phyloP scores from a whole-genome alignment of 2,797 vertebrate species.

The Rallus crepitans region DNA sequence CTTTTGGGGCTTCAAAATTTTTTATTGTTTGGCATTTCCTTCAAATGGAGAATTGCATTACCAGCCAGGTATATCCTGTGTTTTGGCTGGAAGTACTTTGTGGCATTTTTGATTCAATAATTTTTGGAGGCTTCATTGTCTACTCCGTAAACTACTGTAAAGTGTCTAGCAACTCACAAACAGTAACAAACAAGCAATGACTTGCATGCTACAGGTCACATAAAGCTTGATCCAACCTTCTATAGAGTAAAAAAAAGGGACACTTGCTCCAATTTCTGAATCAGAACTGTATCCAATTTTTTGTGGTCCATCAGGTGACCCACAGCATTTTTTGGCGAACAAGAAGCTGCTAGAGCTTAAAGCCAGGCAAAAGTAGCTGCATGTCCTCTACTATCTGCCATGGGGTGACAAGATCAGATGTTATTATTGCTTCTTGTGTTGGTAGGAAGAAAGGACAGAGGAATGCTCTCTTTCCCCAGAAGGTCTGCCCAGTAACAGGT shows the following conservation, averaged over 20 bases:
- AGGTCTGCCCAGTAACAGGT: not conserved
- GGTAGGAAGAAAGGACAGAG: not conserved
- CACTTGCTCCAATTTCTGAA: not conserved
- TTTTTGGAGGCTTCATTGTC: too few species aligned
- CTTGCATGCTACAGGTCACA: not conserved
- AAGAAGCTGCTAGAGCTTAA: not conserved
- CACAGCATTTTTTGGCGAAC: not conserved
- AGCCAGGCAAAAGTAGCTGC: not conserved
- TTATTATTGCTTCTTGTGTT: not conserved
- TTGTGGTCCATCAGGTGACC: not conserved
- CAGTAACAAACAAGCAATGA: not conserved
- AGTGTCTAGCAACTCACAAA: not conserved
- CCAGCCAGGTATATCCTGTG: not conserved
- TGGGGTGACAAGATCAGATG: not conserved
- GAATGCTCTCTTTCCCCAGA: not conserved
- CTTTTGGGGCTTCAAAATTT: not conserved
- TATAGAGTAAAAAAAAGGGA: not conserved
- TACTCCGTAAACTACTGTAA: not conserved
- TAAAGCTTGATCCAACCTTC: not conserved
- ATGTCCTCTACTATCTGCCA: not conserved
- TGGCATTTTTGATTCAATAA: not conserved
- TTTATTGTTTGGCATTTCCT: not conserved
- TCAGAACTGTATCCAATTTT: not conserved
- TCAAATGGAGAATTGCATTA: not conserved
- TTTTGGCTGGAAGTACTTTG: not conserved